Conservation (phyloP, 2,888 invertebrate species). For the Ferrisia virgata region DNA sequence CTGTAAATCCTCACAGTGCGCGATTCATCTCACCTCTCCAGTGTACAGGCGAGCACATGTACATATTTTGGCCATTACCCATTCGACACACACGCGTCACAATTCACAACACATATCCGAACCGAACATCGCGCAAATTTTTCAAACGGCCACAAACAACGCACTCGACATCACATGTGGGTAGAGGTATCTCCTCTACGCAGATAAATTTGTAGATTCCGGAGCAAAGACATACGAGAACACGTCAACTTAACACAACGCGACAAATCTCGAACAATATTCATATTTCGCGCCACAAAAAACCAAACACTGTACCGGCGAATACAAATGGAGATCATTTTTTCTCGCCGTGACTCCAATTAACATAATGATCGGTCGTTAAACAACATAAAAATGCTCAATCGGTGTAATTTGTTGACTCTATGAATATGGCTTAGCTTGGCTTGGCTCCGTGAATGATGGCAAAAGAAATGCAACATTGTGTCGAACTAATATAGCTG, state of each 20-base stretch:
- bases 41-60: too few relatives aligned
- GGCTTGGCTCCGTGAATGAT: not conserved
- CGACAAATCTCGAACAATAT: not conserved
- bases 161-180: not conserved
- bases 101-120: not conserved
- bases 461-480: not conserved
- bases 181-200: not conserved
- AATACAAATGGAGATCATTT: constrained; percentile 18
- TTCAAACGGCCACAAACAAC: not conserved
- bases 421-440: too few relatives aligned
- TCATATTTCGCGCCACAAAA: not conserved
- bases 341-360: constrained; percentile 15
- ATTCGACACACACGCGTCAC: not conserved
- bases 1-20: too few relatives aligned
- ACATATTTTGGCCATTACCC: not conserved
- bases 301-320: not conserved
- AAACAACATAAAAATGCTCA: constrained; percentile 28
- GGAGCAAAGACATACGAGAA: not conserved
- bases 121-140: not conserved
- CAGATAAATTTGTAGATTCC: too few relatives aligned
- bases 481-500: too few relatives aligned
- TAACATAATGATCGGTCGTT: constrained; percentile 22
- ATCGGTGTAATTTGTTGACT: not conserved
- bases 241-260: not conserved
- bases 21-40: too few relatives aligned